These are phyloP conservation scores for Alauda arvensis DNA, from an alignment of 2,797 vertebrate genomes.

Conservation along the genomic window DNA sequence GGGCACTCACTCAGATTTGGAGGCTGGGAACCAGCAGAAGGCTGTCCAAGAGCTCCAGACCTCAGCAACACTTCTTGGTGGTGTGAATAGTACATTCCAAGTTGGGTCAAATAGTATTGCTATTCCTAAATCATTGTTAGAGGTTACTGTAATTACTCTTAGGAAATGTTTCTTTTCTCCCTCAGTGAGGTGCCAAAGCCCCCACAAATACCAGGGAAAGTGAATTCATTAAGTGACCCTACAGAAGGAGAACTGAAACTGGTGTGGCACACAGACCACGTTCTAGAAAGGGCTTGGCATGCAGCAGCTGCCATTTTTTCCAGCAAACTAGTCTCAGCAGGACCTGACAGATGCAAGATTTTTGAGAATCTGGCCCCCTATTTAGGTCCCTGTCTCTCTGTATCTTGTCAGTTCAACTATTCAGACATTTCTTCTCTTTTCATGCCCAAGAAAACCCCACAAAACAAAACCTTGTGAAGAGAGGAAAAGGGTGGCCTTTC, in stretches of 20 bases:
- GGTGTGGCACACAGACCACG: background rate
- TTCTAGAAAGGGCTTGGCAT: background rate
- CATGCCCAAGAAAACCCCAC: fast-evolving
- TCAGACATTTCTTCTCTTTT: background rate
- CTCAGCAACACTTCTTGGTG: background rate
- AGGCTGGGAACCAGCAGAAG: background rate
- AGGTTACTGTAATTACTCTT: background rate
- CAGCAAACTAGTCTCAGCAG: background rate
- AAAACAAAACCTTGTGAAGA: background rate
- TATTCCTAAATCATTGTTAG: background rate
- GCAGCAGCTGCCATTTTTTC: background rate
- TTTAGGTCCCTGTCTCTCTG: background rate
- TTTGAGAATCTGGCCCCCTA: background rate
- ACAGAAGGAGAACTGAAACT: background rate
- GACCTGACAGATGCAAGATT: background rate
- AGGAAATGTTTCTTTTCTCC: background rate
- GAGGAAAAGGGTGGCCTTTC: background rate
- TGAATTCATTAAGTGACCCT: background rate
- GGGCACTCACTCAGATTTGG: background rate
- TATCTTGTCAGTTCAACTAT: background rate
- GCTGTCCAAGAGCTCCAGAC: background rate
- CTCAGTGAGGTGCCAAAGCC: background rate
- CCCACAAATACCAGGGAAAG: background rate
- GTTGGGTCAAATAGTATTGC: background rate
- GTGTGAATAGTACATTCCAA: background rate